Evolutionary conservation across 1,140 invertebrate species (phyloP).

Genomic region (Euglossa dilemma): DNA sequence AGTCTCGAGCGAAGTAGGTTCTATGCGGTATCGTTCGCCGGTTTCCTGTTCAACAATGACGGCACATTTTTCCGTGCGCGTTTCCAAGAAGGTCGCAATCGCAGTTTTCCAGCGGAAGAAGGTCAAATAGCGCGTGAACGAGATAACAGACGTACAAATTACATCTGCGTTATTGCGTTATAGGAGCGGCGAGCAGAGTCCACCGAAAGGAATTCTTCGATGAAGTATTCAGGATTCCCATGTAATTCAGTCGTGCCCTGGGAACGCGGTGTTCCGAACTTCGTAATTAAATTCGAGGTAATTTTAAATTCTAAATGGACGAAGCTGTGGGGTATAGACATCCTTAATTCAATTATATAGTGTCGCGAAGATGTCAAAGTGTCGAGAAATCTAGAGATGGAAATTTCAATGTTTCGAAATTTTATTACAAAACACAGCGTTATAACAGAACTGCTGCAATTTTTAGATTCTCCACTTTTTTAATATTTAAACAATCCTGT

Average conservation of each 20-base stretch:
- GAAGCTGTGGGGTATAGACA: too few species aligned
- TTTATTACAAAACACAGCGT: too few species aligned
- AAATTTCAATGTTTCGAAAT: too few species aligned
- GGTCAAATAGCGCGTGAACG: conserved; percentile 33
- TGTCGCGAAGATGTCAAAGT: too few species aligned
- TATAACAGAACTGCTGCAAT: too few species aligned
- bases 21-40: neutral
- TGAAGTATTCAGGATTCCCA: conserved; percentile 35
- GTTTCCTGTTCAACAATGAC: conserved; percentile 11
- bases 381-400: too few species aligned
- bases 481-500: too few species aligned
- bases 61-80: conserved; percentile 4
- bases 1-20: neutral
- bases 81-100: conserved; percentile 15
- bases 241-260: neutral
- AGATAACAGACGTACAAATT: conserved; percentile 41
- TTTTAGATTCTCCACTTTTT: too few species aligned
- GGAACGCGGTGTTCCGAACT: neutral
- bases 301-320: too few species aligned
- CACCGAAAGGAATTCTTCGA: conserved; percentile 37
- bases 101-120: conserved; percentile 11
- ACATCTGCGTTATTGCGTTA: conserved; percentile 34
- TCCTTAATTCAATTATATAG: too few species aligned
- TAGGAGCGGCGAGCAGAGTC: conserved; percentile 3
- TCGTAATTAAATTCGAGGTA: neutral